Conservation (phyloP, 1,140 invertebrate genomes). For the Dendroctonus ponderosae region DNA sequence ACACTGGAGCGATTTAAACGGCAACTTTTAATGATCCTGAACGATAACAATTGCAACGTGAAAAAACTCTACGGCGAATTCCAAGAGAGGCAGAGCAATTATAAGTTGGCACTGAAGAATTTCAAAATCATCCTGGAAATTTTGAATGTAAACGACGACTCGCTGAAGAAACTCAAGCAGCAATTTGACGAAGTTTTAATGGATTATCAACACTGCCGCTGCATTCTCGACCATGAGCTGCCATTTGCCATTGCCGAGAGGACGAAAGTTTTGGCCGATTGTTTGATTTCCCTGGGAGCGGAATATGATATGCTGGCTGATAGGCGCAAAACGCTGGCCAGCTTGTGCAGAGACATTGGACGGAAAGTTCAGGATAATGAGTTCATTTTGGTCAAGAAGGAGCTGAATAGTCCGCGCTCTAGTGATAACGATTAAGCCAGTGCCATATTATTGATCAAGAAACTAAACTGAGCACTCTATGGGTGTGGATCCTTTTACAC, state of each 20-base stretch:
- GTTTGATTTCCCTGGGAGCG: conserved; percentile 33
- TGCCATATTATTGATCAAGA: no score
- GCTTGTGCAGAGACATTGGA: conserved; percentile 9
- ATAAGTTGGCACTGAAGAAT: conserved; percentile 43
- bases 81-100: conserved; percentile 40
- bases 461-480: no score
- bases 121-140: conserved; percentile 46
- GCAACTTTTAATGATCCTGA: conserved; percentile 35
- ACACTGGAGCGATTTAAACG: conserved; percentile 34
- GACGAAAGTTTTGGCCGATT: conserved; percentile 36
- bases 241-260: conserved; percentile 35
- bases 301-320: conserved; percentile 20
- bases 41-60: conserved; percentile 29
- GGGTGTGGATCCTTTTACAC: no score
- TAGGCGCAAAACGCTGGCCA: neutral
- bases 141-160: conserved; percentile 40
- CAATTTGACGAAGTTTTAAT: conserved; percentile 44
- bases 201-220: conserved; percentile 42
- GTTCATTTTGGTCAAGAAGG: conserved; percentile 18
- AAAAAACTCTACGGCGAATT: conserved; percentile 35
- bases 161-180: conserved; percentile 41
- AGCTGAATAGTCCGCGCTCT: conserved; percentile 3
- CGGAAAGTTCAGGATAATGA: conserved; percentile 14
- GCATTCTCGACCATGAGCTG: conserved; percentile 37
- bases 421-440: neutral